These are phyloP conservation scores for Ennomos erosarius DNA, from an alignment of 2,888 invertebrate species.

Conservation along the genomic window DNA sequence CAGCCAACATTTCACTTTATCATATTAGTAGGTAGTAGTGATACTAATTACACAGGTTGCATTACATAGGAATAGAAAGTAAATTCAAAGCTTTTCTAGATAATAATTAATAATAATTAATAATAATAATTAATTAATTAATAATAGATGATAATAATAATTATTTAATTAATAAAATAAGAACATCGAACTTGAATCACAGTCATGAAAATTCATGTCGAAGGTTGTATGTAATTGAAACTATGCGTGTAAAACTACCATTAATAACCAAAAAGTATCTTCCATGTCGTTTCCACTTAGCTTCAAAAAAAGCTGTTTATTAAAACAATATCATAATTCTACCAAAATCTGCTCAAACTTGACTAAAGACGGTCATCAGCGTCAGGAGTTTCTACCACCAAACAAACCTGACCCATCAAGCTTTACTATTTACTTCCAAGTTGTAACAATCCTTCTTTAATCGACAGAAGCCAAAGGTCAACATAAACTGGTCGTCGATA, in stretches of 20 bases:
- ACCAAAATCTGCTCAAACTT: constrained; percentile 17
- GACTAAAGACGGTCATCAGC: constrained; percentile 29
- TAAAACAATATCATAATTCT: background rate
- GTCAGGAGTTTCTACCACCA: constrained; percentile 26
- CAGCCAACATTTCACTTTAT: no score
- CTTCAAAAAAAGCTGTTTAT: constrained; percentile 10
- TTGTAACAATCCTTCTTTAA: constrained; percentile 19
- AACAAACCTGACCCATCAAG: constrained; percentile 33
- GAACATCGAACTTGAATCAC: no score
- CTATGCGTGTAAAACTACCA: background rate
- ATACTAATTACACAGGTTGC: no score
- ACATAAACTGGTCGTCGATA: constrained; percentile 41
- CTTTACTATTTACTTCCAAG: constrained; percentile 13
- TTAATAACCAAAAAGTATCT: background rate
- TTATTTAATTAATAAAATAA: no score
- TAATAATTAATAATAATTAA: no score
- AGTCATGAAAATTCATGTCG: no score
- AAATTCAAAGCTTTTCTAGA: no score
- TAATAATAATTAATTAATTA: no score
- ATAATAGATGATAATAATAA: no score
- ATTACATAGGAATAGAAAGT: no score
- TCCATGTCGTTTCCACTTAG: background rate
- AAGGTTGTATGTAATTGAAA: no score
- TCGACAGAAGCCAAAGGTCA: constrained; percentile 36
- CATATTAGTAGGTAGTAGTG: no score